Conservation (phyloP, 2,113 vertebrate genomes). For the Halichoeres trimaculatus region DNA sequence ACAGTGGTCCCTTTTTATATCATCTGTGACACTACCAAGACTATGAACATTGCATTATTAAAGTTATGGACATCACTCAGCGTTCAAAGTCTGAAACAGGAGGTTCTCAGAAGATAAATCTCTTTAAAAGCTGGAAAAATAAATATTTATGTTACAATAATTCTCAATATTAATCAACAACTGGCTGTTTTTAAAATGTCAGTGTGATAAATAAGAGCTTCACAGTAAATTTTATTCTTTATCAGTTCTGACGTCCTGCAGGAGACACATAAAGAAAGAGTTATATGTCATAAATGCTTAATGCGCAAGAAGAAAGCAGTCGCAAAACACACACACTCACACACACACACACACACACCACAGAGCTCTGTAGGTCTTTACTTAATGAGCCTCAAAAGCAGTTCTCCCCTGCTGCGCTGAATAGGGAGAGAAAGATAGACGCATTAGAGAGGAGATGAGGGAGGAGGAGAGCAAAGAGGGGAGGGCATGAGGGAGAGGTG, state of each 20-base stretch:
- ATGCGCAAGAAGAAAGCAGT: slow-evolving; percentile 87
- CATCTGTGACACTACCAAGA: no score
- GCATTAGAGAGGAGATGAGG: slow-evolving; percentile 55
- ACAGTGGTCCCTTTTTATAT: no score
- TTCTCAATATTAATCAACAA: slow-evolving; percentile 22
- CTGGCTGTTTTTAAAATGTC: slow-evolving; percentile 19
- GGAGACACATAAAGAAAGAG: slow-evolving; percentile 65
- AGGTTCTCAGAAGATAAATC: no score
- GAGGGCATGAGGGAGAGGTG: not conserved
- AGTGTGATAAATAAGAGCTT: slow-evolving; percentile 11
- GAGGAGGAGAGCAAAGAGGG: slow-evolving; percentile 27
- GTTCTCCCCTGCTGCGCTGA: slow-evolving; percentile 73
- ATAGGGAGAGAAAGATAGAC: slow-evolving; percentile 56
- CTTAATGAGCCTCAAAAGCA: slow-evolving; percentile 87
- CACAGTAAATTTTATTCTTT: not conserved
- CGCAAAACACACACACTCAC: slow-evolving; percentile 14
- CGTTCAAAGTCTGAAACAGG: no score
- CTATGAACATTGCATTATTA: no score
- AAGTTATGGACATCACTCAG: no score
- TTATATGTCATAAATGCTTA: slow-evolving; percentile 85
- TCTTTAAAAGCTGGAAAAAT: not conserved
- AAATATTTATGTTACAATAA: slow-evolving; percentile 6
- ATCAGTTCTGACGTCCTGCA: slow-evolving; percentile 66
- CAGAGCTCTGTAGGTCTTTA: slow-evolving; percentile 84
- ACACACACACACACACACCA: slow-evolving; percentile 26